Evolutionary conservation across 1,140 invertebrate genomes (phyloP).

Genomic region (Tetramorium alpestre): DNA sequence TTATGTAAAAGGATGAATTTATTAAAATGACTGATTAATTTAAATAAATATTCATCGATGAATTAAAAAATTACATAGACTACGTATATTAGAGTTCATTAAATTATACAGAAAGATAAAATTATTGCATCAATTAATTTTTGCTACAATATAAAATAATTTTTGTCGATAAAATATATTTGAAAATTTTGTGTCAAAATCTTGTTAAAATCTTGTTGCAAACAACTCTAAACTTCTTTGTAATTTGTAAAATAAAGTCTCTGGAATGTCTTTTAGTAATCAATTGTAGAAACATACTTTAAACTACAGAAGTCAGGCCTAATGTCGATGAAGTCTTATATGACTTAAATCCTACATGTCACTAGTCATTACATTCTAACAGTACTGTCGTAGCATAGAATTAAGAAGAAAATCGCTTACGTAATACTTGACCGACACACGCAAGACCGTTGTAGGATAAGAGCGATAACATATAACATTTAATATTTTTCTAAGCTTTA

Average conservation of each 20-base stretch:
- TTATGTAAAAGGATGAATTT: background rate
- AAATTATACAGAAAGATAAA: background rate
- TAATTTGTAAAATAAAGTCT: background rate
- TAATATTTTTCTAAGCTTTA: background rate
- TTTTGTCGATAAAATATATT: background rate
- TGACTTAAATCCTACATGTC: constrained; percentile 17
- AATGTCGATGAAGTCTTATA: constrained; percentile 32
- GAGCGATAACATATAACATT: background rate
- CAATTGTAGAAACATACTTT: background rate
- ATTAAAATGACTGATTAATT: background rate
- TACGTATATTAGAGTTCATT: background rate
- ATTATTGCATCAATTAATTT: constrained; percentile 4
- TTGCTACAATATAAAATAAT: background rate
- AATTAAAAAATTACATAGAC: background rate
- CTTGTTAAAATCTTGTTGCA: background rate
- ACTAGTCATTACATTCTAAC: constrained; percentile 49
- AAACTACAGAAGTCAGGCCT: background rate
- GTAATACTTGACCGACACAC: constrained; percentile 51
- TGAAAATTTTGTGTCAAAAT: background rate
- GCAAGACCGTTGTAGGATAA: background rate
- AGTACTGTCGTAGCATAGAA: constrained; percentile 8
- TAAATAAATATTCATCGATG: background rate
- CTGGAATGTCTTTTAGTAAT: background rate
- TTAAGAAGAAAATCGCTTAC: constrained; percentile 59
- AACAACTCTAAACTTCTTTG: background rate